phyloP scores from a whole-genome alignment of 2,113 vertebrate species.

The Salvelinus alpinus region DNA sequence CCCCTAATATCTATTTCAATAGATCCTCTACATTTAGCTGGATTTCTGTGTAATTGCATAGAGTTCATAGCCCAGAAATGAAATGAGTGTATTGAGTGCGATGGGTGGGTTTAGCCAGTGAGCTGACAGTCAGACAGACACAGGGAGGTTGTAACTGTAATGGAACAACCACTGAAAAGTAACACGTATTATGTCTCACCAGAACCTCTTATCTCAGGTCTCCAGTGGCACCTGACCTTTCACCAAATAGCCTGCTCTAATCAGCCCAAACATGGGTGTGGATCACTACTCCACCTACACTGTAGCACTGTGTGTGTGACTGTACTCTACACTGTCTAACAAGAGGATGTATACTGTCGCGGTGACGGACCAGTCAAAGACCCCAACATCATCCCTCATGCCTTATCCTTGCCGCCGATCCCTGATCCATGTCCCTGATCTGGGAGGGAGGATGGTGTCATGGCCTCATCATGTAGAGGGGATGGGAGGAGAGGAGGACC shows the following conservation, averaged over 20 bases:
- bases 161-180: background rate
- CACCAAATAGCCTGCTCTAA: background rate
- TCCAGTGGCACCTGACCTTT: background rate
- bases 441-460: conserved; percentile 25
- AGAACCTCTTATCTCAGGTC: background rate
- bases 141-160: background rate
- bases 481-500: conserved; percentile 40
- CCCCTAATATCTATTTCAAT: background rate
- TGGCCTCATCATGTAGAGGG: background rate
- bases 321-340: background rate
- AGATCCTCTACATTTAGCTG: no score
- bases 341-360: background rate
- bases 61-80: background rate
- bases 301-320: conserved; percentile 9
- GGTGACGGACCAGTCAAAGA: background rate
- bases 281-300: background rate
- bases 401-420: conserved; percentile 10
- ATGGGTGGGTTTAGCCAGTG: background rate
- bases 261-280: background rate
- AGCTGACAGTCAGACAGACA: background rate
- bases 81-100: background rate
- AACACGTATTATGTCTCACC: background rate
- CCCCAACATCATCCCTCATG: background rate
- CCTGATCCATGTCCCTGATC: background rate
- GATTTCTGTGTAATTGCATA: no score